phyloP scores from a whole-genome alignment of 2,888 invertebrate species.

The Sepiola atlantica region DNA sequence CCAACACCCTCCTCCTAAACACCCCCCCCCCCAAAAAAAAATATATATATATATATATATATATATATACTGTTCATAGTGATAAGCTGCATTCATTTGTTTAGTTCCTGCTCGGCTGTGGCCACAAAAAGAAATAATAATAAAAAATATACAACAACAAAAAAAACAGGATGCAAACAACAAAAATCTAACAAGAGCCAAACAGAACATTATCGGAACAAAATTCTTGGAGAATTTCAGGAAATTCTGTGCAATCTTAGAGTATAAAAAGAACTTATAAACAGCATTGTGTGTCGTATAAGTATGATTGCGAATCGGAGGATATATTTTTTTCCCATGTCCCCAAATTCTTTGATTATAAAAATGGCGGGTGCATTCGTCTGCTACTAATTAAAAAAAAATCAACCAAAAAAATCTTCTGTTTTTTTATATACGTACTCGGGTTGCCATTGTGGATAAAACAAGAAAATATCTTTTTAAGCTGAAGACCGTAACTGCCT shows the following conservation, averaged over 20 bases:
- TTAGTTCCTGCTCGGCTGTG: background rate
- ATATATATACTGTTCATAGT: background rate
- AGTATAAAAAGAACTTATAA: background rate
- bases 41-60: too few species aligned
- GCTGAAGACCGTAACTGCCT: background rate
- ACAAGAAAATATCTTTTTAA: background rate
- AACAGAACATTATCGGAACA: background rate
- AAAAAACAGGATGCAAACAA: too few species aligned
- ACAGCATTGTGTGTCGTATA: background rate
- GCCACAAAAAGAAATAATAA: background rate
- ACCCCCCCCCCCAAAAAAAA: too few species aligned
- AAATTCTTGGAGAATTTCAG: constrained; percentile 19
- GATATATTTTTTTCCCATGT: too few species aligned
- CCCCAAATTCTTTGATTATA: background rate
- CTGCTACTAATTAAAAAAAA: too few species aligned
- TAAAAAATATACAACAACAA: too few species aligned
- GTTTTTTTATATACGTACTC: background rate
- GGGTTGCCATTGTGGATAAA: background rate
- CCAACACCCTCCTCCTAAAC: too few species aligned
- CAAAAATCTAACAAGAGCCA: background rate
- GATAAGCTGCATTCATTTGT: background rate
- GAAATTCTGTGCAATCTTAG: background rate
- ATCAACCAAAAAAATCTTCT: too few species aligned
- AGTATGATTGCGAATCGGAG: background rate
- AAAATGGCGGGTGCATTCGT: background rate